Evolutionary conservation across 2,113 vertebrate species (phyloP).

Genomic region (Nesoenas mayeri): DNA sequence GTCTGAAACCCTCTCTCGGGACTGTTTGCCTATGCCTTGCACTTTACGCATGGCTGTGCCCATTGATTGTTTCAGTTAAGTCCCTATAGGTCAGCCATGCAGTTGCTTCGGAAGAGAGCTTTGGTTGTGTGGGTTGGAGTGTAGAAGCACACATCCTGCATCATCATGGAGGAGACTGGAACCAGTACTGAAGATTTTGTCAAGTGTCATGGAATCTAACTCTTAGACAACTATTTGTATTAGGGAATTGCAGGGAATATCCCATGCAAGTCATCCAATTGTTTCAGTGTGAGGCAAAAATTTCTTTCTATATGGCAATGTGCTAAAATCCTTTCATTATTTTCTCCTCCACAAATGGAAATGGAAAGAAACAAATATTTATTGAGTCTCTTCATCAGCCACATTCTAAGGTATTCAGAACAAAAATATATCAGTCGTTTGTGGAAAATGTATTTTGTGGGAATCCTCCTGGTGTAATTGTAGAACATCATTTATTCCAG

Average conservation of each 20-base stretch:
- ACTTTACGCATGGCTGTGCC: constrained; percentile 17
- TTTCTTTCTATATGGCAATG: neutral
- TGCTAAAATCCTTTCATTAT: neutral
- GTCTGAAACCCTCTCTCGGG: neutral
- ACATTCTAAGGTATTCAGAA: neutral
- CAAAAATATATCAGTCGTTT: neutral
- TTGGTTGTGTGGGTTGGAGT: neutral
- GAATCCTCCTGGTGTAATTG: neutral
- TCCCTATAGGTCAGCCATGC: constrained; percentile 28
- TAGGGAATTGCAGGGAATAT: neutral
- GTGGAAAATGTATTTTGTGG: neutral
- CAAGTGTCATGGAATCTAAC: neutral
- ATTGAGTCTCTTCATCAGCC: neutral
- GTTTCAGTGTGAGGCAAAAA: neutral
- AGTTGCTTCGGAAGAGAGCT: constrained; percentile 11
- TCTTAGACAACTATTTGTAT: neutral
- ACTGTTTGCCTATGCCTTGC: neutral
- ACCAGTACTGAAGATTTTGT: constrained; percentile 22
- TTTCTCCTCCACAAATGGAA: neutral
- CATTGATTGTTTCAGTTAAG: constrained; percentile 12
- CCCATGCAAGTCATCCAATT: neutral
- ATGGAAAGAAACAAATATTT: neutral
- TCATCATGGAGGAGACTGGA: neutral
- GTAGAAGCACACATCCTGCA: neutral
- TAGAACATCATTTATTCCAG: neutral